A percentile compares a stretch with the other conserved stretches of the same genome.
Conservation (phyloP, 1,140 invertebrate genomes). For the Charaxes varanes region DNA sequence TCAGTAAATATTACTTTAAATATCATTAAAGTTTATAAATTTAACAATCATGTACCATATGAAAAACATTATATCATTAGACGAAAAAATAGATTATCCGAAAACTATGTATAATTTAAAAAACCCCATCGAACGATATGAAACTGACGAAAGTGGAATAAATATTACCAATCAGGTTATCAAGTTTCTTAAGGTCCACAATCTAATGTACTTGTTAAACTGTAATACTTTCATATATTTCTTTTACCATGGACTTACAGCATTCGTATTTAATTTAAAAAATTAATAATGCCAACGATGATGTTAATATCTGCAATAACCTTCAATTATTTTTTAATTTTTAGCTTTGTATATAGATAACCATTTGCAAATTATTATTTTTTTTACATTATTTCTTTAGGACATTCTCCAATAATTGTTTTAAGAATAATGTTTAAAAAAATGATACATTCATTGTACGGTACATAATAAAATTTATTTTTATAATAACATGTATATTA, state of each 20-base stretch:
- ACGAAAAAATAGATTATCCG: slow-evolving; percentile 66
- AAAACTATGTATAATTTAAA: slow-evolving; percentile 79
- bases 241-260: too few relatives aligned
- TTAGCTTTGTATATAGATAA: too few relatives aligned
- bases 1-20: too few relatives aligned
- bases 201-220: slow-evolving; percentile 30
- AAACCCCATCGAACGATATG: slow-evolving; percentile 65
- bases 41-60: slow-evolving; percentile 37
- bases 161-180: slow-evolving; percentile 81
- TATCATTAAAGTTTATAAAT: too few relatives aligned
- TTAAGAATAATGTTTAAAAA: too few relatives aligned
- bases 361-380: too few relatives aligned
- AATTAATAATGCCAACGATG: too few relatives aligned
- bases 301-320: too few relatives aligned
- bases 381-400: too few relatives aligned
- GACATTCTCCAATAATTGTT: too few relatives aligned
- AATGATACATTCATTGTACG: too few relatives aligned
- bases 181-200: slow-evolving; percentile 82
- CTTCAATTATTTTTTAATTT: neutral
- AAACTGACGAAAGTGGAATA: slow-evolving; percentile 66
- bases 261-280: too few relatives aligned
- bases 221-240: neutral
- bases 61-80: slow-evolving; percentile 74
- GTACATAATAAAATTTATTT: slow-evolving; percentile 6
- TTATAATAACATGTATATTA: neutral